These are phyloP conservation scores for Sorex fumeus DNA, from an alignment of 2,113 vertebrate genomes.

Conservation along the genomic window DNA sequence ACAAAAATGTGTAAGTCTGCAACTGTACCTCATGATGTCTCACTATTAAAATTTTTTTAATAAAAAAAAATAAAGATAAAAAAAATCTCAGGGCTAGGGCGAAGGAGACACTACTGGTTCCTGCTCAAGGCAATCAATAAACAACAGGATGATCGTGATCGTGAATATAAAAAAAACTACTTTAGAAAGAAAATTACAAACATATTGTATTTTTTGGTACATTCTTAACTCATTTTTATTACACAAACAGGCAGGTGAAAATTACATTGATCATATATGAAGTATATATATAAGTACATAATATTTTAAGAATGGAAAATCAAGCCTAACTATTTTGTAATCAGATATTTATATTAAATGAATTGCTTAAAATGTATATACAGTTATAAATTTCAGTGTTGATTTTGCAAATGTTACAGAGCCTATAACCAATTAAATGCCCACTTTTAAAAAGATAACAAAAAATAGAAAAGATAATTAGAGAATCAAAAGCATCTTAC, in stretches of 20 bases:
- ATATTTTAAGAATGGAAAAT: neutral
- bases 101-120: too few relatives aligned
- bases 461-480: too few relatives aligned
- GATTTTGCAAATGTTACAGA: neutral
- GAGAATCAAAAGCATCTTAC: too few relatives aligned
- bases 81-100: too few relatives aligned
- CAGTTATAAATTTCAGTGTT: neutral
- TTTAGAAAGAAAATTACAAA: neutral
- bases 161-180: neutral
- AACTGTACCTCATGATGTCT: too few relatives aligned
- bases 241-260: neutral
- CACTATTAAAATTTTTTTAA: too few relatives aligned
- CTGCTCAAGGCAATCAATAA: too few relatives aligned
- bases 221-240: too few relatives aligned
- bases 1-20: too few relatives aligned
- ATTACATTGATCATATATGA: neutral
- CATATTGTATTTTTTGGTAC: too few relatives aligned
- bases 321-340: neutral
- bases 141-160: too few relatives aligned
- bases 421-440: neutral
- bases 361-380: neutral
- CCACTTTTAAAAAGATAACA: neutral
- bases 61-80: too few relatives aligned
- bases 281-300: neutral
- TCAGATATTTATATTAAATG: neutral